Evolutionary conservation across 2,797 vertebrate genomes (phyloP).

Genomic region (Carduelis carduelis): DNA sequence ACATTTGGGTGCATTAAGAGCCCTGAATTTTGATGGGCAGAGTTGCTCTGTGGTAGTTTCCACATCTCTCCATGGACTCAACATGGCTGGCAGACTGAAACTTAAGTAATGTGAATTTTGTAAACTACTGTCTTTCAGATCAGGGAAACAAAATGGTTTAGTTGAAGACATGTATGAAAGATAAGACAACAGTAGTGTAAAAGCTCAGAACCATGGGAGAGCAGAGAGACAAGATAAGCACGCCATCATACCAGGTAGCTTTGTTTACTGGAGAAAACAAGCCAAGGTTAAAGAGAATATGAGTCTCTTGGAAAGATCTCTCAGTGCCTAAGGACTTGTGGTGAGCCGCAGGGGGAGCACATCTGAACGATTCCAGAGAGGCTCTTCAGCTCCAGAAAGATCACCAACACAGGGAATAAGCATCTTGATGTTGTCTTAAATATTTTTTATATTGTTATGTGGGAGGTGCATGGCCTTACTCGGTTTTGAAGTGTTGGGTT

Average conservation of each 20-base stretch:
- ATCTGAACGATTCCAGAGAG: not conserved
- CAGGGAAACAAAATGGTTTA: not conserved
- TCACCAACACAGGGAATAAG: not conserved
- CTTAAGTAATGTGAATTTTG: not conserved
- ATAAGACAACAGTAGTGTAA: not conserved
- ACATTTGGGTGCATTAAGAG: not conserved
- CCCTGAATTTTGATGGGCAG: not conserved
- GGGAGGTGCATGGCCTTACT: not conserved
- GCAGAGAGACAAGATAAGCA: not conserved
- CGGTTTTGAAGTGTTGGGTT: not conserved
- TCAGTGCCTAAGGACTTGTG: not conserved
- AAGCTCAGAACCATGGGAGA: not conserved
- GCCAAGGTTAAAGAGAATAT: not conserved
- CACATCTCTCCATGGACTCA: not conserved
- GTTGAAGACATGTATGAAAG: not conserved
- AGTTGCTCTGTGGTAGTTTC: not conserved
- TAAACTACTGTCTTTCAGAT: not conserved
- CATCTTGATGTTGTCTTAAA: not conserved
- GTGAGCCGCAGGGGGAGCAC: not conserved
- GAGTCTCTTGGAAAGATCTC: not conserved
- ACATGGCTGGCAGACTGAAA: not conserved
- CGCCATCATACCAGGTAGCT: not conserved
- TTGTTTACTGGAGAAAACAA: not conserved
- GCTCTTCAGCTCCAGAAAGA: not conserved
- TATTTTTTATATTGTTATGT: not conserved